Conservation (phyloP, 2,797 vertebrate species). For the Sardinella longiceps region DNA sequence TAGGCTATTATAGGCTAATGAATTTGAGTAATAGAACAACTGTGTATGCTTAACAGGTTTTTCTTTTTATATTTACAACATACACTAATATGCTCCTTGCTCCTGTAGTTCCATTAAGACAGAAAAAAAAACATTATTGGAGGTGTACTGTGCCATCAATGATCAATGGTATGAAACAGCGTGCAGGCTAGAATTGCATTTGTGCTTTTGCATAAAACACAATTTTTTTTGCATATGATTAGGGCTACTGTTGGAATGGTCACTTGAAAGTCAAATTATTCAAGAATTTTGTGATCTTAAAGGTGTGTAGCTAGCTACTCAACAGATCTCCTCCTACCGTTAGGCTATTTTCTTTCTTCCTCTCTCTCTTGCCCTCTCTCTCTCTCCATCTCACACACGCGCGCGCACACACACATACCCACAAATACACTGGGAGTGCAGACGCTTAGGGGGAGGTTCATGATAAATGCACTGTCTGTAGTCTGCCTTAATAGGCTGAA, state of each 20-base stretch:
- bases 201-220: not conserved
- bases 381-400: not conserved
- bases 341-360: no score
- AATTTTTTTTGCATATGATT: not conserved
- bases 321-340: not conserved
- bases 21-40: not conserved
- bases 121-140: not conserved
- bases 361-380: not conserved
- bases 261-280: conserved; percentile 19
- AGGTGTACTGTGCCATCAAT: not conserved
- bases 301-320: not conserved
- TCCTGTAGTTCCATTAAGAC: not conserved
- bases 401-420: not conserved
- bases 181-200: not conserved
- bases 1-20: not conserved
- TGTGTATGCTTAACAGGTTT: not conserved
- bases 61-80: not conserved
- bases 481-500: conserved; percentile 14
- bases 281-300: not conserved
- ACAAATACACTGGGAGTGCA: not conserved
- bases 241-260: not conserved
- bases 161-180: not conserved
- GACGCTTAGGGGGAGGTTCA: not conserved
- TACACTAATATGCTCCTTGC: not conserved
- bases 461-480: conserved; percentile 43